phyloP scores from a whole-genome alignment of 2,888 invertebrate species.

The Carcina quercana region DNA sequence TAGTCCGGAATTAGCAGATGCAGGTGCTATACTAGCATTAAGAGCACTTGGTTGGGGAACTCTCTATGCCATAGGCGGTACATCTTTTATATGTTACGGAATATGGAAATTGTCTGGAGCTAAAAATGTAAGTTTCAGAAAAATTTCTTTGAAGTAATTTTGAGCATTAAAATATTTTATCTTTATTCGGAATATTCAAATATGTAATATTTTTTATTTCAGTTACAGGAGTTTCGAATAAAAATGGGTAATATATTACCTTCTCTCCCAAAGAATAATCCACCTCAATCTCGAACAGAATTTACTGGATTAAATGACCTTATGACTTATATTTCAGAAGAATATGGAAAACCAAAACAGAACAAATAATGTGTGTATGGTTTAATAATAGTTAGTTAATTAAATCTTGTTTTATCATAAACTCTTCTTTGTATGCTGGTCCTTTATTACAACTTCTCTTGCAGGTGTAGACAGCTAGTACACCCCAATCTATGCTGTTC shows the following conservation, averaged over 20 bases:
- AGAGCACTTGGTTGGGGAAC: conserved; percentile 93
- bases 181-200: no score
- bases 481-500: conserved; percentile 91
- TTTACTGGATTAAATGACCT: conserved; percentile 90
- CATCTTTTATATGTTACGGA: conserved; percentile 85
- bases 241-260: conserved; percentile 88
- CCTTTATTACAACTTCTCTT: conserved; percentile 80
- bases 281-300: conserved; percentile 88
- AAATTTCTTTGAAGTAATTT: background rate
- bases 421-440: conserved; percentile 83
- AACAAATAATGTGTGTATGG: conserved; percentile 21
- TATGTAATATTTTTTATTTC: conserved; percentile 25
- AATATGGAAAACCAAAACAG: conserved; percentile 53
- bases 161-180: conserved; percentile 2
- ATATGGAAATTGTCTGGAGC: conserved; percentile 94
- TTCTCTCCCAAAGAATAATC: conserved; percentile 82
- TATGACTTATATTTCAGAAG: conserved; percentile 82
- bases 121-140: conserved; percentile 81
- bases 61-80: conserved; percentile 89
- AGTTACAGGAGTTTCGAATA: conserved; percentile 87
- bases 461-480: conserved; percentile 90
- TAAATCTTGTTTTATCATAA: conserved; percentile 90
- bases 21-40: conserved; percentile 85
- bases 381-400: conserved; percentile 30
- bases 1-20: conserved; percentile 78